Base-by-base conservation (phyloP, 1,140 invertebrate species). In the Dolichoris vasculosae region DNA sequence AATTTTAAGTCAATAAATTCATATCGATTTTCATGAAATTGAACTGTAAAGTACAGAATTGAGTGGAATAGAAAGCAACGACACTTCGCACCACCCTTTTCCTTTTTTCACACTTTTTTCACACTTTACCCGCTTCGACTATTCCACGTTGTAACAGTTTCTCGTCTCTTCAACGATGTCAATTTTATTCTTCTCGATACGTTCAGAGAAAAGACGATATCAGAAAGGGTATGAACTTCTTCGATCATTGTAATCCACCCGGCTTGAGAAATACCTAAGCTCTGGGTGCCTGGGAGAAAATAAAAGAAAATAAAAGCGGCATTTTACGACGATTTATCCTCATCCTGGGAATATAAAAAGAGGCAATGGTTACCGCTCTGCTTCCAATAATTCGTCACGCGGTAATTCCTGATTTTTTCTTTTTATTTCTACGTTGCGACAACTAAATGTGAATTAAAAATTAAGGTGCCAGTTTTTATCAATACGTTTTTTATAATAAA, bases 301-400 rank as follows among this genome's bases (percentile, higher is more conserved):
- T 69, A 69, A 69, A 69, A 69, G 67, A 30, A 35, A 69, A 69
- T 69, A 69, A 69, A 69, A 69, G 35, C 35, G 35, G n/a, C 67
- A 35, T 69, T 69, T 69, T 69, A 69, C 35, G 67, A 69, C 32
- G 35, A 69, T 69, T 69, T 69, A 69, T 69, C 35, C 67, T 20
- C 15, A 20, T 20, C 7, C 35, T 38, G 32, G 35, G 67, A 69
- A 69, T 69, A 69, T 38, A 32, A 69, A 69, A 35, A 17, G 67
- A 35, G 17, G 15, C 32, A 11, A 35, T 6, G 15, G 17, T 38
- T 38, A 69, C 9, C 20, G 0, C 0, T 69, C 67, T 13, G 4
- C 32, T 40, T 0, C 11, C 4, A 40, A 69, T 69, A 69, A 69
- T 38, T 38, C 64, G n/a, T 35, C 64, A 38, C 1, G 30, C 7